Percentiles rank a stretch among this genome's conserved stretches.
These are phyloP conservation scores for Athalia circularis DNA, from an alignment of 2,888 invertebrate genomes.

Conservation along the genomic window DNA sequence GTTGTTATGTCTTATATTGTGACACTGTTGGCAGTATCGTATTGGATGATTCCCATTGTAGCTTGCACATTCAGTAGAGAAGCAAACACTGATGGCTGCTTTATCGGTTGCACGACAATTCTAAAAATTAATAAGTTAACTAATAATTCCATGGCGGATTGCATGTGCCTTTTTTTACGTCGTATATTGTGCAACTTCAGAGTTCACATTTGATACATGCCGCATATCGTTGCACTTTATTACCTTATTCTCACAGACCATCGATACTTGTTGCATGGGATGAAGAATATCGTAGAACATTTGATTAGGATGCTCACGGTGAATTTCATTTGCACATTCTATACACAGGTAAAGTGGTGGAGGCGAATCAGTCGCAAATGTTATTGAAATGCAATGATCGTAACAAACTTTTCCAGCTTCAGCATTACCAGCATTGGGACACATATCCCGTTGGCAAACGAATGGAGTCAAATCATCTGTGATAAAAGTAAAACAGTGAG, in stretches of 20 bases:
- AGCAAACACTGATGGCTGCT: slow-evolving; percentile 95
- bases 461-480: slow-evolving; percentile 86
- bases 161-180: no score
- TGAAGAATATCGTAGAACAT: slow-evolving; percentile 91
- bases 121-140: slow-evolving; percentile 72
- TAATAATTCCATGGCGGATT: no score
- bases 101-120: slow-evolving; percentile 95
- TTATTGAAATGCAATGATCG: slow-evolving; percentile 93
- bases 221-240: slow-evolving; percentile 37
- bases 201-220: slow-evolving; percentile 14
- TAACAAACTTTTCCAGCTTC: slow-evolving; percentile 96
- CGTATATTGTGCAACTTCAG: not conserved
- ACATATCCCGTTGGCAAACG: slow-evolving; percentile 93
- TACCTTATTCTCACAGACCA: slow-evolving; percentile 97
- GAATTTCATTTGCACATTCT: slow-evolving; percentile 95
- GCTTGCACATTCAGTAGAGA: slow-evolving; percentile 96
- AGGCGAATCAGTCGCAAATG: slow-evolving; percentile 89
- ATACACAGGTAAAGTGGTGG: slow-evolving; percentile 97
- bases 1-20: slow-evolving; percentile 91
- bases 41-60: slow-evolving; percentile 98
- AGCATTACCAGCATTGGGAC: slow-evolving; percentile 90
- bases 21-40: slow-evolving; percentile 92
- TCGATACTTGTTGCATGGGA: slow-evolving; percentile 95
- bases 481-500: slow-evolving; percentile 50
- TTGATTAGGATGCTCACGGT: slow-evolving; percentile 90